A percentile compares a stretch with the other conserved stretches of the same genome.
Conservation (phyloP, 2,113 vertebrate genomes). For the Oncorhynchus tshawytscha region DNA sequence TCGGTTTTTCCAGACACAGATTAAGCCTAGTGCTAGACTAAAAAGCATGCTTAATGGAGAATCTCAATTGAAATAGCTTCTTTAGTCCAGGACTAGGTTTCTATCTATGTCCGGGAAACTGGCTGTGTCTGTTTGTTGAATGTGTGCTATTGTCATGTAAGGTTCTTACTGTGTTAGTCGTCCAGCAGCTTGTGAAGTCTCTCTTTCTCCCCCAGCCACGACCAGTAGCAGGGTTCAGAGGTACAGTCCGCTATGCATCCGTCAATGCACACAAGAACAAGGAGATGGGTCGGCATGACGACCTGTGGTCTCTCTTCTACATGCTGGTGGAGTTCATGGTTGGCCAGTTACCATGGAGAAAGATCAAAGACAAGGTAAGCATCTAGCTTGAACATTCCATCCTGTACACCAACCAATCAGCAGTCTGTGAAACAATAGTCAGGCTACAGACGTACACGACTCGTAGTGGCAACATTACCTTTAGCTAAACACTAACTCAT, state of each 20-base stretch:
- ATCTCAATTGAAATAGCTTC: too few relatives aligned
- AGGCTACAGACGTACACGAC: too few relatives aligned
- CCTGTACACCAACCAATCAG: neutral
- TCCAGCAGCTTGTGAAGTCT: too few relatives aligned
- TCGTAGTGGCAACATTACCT: too few relatives aligned
- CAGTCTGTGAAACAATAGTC: neutral
- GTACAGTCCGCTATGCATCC: constrained; percentile 95
- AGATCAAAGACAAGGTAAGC: constrained; percentile 98
- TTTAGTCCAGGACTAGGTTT: too few relatives aligned
- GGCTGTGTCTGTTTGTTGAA: neutral
- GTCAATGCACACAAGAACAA: constrained; percentile 97
- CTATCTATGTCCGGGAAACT: too few relatives aligned
- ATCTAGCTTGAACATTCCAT: neutral
- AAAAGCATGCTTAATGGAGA: too few relatives aligned
- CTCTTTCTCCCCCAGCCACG: too few relatives aligned
- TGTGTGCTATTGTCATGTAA: neutral
- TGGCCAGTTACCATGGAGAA: constrained; percentile 98
- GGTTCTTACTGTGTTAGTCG: too few relatives aligned
- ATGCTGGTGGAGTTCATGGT: constrained; percentile 98
- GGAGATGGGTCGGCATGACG: constrained; percentile 99
- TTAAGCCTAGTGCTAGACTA: too few relatives aligned
- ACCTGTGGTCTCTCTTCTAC: constrained; percentile 99
- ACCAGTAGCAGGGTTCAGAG: constrained; percentile 92
- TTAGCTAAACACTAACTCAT: too few relatives aligned
- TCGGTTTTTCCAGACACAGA: too few relatives aligned